Base-by-base conservation (phyloP, 2,888 invertebrate genomes). In the Volucella inanis region DNA sequence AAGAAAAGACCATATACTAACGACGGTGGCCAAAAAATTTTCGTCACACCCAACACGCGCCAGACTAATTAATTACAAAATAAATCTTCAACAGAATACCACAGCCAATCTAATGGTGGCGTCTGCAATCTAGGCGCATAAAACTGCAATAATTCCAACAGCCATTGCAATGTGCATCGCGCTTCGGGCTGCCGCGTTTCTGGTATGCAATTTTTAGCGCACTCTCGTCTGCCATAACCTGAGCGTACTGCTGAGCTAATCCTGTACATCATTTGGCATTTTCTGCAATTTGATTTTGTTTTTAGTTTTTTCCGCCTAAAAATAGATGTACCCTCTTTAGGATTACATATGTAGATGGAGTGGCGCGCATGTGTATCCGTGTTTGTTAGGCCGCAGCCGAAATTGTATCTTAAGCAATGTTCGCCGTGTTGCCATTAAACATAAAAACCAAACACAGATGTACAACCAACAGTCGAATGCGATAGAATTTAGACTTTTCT, bases 21-120 rank as follows among this genome's bases (percentile, higher is more conserved):
- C 52, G 11, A 41, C 14, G 64, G 74, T 72, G 64, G 76, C 80
- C 71, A 85, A 68, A 67, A 31, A 76, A 85, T 68, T 81, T 85
- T 81, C 72, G 85, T 81, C 81, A 85, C 81, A 85, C 72, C 61
- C 81, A 85, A 85, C 85, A 85, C 85, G 85, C 85, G 85, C 68
- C 81, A 85, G 85, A 85, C 85, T 85, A 85, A 85, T 85, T 85
- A 85, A 85, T 76, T 81, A 76, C 81, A 61, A 76, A 81, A 81
- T 76, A 81, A 81, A 81, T 85, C 81, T 52, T 52, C 50, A 74
- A 71, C 84, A 72, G 76, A 85, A 81, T 81, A 81, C 57, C 72
- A 68, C 61, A 77, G 85, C 85, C 81, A 85, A 85, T 85, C 85
- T 81, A 81, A 85, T 77, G 85, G 81, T 85, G 85, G 85, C 85